phyloP scores from a whole-genome alignment of 2,888 invertebrate genomes.

The Drosophila robusta region DNA sequence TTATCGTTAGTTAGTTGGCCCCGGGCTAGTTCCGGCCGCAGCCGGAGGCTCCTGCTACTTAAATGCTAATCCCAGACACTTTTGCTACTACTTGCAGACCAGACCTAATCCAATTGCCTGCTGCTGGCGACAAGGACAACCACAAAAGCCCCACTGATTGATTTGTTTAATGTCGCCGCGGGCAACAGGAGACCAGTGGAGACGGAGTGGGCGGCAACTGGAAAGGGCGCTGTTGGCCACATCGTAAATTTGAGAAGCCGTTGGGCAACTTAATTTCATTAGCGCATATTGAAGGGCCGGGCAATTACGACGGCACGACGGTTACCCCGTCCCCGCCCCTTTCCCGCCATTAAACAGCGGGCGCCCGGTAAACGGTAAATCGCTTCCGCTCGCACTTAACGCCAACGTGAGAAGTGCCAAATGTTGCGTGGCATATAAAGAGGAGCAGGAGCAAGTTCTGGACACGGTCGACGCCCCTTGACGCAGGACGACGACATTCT shows the following conservation, averaged over 20 bases:
- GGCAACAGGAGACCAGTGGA: slow-evolving; percentile 24
- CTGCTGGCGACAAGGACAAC: slow-evolving; percentile 38
- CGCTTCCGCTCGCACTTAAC: slow-evolving; percentile 42
- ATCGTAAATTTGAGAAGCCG: slow-evolving; percentile 54
- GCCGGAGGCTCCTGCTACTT: slow-evolving; percentile 52
- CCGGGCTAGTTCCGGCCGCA: slow-evolving; percentile 49
- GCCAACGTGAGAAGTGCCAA: slow-evolving; percentile 34
- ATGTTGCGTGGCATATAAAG: slow-evolving; percentile 52
- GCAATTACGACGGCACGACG: slow-evolving; percentile 44
- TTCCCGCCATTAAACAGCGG: slow-evolving; percentile 55
- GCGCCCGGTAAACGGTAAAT: slow-evolving; percentile 46
- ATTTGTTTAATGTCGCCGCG: slow-evolving; percentile 75
- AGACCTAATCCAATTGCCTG: slow-evolving; percentile 47
- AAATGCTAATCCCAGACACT: slow-evolving; percentile 73
- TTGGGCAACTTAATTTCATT: slow-evolving; percentile 75
- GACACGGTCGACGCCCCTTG: slow-evolving; percentile 43
- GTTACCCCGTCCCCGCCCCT: not conserved
- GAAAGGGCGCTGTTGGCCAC: slow-evolving; percentile 42
- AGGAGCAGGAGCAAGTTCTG: not conserved
- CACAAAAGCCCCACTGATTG: slow-evolving; percentile 75
- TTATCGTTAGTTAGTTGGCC: slow-evolving; percentile 74
- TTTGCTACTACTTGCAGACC: slow-evolving; percentile 57
- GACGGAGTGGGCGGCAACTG: slow-evolving; percentile 2
- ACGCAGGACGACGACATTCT: slow-evolving; percentile 73
- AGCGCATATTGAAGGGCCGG: slow-evolving; percentile 64